Conservation (phyloP, 64 coral and sea anemone genomes). For the Montipora sp. region DNA sequence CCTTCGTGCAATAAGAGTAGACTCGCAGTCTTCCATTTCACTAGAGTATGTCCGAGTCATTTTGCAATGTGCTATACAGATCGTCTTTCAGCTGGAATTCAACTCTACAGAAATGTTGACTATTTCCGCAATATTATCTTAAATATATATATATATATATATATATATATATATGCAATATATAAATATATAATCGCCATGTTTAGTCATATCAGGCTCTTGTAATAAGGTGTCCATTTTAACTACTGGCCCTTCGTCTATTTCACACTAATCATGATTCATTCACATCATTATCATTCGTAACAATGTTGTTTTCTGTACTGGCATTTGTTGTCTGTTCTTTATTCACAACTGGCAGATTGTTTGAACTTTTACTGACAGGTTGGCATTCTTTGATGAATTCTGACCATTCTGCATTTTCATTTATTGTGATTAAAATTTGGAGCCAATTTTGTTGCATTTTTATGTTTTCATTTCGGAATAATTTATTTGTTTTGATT, state of each 20-base stretch:
- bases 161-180: too few relatives aligned
- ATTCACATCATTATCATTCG: background rate
- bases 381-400: background rate
- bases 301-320: background rate
- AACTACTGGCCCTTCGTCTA: conserved; percentile 45
- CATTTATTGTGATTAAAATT: background rate
- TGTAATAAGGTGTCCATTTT: conserved; percentile 54
- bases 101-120: conserved; percentile 23
- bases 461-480: conserved; percentile 32
- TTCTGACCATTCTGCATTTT: background rate
- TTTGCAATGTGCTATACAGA: conserved; percentile 38
- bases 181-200: conserved; percentile 61
- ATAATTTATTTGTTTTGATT: conserved; percentile 36
- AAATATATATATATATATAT: too few relatives aligned
- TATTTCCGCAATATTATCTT: too few relatives aligned
- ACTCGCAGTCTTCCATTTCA: background rate
- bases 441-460: background rate
- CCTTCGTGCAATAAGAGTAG: too few relatives aligned
- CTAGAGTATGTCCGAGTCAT: conserved; percentile 4
- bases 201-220: conserved; percentile 49
- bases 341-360: background rate
- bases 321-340: background rate
- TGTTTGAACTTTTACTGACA: background rate
- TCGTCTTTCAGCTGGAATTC: conserved; percentile 53
- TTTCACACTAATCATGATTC: conserved; percentile 33